phyloP scores from a whole-genome alignment of 2,888 invertebrate genomes.

The Aromia moschata region DNA sequence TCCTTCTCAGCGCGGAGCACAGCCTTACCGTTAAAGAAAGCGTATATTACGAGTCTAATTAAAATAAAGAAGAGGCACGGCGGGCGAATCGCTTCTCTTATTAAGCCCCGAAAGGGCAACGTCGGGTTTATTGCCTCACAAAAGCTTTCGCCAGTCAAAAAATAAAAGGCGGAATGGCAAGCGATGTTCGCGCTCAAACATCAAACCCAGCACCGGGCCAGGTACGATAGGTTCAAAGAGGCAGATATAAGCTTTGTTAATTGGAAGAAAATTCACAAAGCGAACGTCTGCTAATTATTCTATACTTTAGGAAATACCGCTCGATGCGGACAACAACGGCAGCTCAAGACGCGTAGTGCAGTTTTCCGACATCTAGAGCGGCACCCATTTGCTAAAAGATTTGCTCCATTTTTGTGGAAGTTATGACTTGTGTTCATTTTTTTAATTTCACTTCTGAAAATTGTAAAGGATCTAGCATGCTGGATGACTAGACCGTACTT shows the following conservation, averaged over 20 bases:
- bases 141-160: constrained; percentile 11
- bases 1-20: too few relatives aligned
- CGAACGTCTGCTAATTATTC: constrained; percentile 13
- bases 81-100: constrained; percentile 19
- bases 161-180: constrained; percentile 15
- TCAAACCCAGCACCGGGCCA: constrained; percentile 11
- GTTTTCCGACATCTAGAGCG: too few relatives aligned
- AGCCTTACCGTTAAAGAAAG: too few relatives aligned
- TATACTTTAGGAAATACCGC: constrained; percentile 1
- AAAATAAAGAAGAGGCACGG: constrained; percentile 6
- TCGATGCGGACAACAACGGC: not conserved
- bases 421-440: too few relatives aligned
- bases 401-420: too few relatives aligned
- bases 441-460: too few relatives aligned
- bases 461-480: too few relatives aligned
- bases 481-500: too few relatives aligned
- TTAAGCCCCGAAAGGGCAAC: constrained; percentile 21
- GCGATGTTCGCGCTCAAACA: constrained; percentile 4
- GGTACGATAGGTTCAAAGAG: constrained; percentile 14
- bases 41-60: constrained; percentile 5
- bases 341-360: too few relatives aligned
- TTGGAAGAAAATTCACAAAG: constrained; percentile 16
- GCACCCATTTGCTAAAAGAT: too few relatives aligned
- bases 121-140: constrained; percentile 3
- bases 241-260: constrained; percentile 12